Evolutionary conservation across 2,113 vertebrate species (phyloP).

Genomic region (Gyps fulvus): DNA sequence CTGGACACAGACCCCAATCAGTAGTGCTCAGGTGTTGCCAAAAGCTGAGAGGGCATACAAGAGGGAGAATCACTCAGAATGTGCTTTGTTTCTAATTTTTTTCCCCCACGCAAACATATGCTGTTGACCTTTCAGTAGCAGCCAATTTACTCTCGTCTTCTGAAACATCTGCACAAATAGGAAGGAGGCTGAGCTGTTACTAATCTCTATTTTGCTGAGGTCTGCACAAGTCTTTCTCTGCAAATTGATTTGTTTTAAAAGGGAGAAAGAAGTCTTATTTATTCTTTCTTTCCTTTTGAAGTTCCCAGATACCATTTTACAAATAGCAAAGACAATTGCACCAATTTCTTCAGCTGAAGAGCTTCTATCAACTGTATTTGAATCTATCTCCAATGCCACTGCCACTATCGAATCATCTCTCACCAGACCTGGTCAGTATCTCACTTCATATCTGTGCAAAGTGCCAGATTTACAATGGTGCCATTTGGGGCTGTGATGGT

Average conservation of each 20-base stretch:
- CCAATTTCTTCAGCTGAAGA: constrained; percentile 28
- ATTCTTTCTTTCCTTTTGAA: constrained; percentile 35
- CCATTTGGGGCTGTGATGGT: not conserved
- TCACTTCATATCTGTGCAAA: not conserved
- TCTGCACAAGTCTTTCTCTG: not conserved
- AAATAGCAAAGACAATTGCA: constrained; percentile 38
- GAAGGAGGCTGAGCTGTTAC: not conserved
- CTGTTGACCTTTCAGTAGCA: not conserved
- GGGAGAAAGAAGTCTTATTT: not conserved
- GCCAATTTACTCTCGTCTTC: not conserved
- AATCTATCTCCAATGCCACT: constrained; percentile 28
- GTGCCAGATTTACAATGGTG: not conserved
- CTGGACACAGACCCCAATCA: not conserved
- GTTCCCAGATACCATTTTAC: constrained; percentile 73
- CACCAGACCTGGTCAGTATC: constrained; percentile 59
- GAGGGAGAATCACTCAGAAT: not conserved
- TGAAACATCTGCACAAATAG: not conserved
- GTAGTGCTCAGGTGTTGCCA: not conserved
- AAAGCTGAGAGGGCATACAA: not conserved
- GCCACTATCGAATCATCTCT: not conserved
- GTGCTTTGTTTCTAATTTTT: not conserved
- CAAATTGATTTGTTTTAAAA: not conserved
- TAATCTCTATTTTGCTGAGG: not conserved
- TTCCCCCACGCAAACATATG: not conserved
- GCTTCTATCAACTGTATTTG: constrained; percentile 71